These are phyloP conservation scores for Pelmatolapia mariae DNA, from an alignment of 2,113 vertebrate genomes.

Conservation along the genomic window DNA sequence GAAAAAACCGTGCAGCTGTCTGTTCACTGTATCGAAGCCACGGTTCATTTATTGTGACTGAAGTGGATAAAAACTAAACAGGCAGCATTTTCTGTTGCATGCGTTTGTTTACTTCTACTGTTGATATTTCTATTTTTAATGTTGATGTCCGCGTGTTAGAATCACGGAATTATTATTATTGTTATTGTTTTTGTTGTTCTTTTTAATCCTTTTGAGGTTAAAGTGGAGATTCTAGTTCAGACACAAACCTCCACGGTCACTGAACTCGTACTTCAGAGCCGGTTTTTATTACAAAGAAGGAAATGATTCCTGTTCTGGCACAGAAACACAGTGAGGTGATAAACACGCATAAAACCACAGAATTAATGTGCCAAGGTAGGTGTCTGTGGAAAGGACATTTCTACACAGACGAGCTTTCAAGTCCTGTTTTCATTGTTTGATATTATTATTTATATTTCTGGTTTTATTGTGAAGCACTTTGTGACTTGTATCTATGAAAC, in stretches of 20 bases:
- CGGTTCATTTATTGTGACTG: background rate
- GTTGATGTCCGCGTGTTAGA: background rate
- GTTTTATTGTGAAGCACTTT: background rate
- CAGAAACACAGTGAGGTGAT: background rate
- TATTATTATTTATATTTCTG: background rate
- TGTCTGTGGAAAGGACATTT: background rate
- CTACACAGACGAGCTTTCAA: background rate
- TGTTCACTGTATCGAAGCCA: background rate
- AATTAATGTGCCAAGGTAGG: background rate
- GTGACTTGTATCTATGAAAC: background rate
- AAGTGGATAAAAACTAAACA: background rate
- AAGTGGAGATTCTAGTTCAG: background rate
- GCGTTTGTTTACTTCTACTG: background rate
- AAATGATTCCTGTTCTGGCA: background rate
- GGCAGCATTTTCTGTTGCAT: fast-evolving
- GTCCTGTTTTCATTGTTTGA: background rate
- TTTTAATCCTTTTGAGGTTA: background rate
- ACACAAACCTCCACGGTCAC: background rate
- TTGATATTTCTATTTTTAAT: background rate
- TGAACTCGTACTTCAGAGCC: fast-evolving
- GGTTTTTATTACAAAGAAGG: background rate
- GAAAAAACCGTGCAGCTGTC: background rate
- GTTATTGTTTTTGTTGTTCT: background rate
- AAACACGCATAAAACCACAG: background rate
- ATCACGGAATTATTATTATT: background rate